phyloP scores from a whole-genome alignment of 1,140 invertebrate genomes.

The Ylistrum balloti region DNA sequence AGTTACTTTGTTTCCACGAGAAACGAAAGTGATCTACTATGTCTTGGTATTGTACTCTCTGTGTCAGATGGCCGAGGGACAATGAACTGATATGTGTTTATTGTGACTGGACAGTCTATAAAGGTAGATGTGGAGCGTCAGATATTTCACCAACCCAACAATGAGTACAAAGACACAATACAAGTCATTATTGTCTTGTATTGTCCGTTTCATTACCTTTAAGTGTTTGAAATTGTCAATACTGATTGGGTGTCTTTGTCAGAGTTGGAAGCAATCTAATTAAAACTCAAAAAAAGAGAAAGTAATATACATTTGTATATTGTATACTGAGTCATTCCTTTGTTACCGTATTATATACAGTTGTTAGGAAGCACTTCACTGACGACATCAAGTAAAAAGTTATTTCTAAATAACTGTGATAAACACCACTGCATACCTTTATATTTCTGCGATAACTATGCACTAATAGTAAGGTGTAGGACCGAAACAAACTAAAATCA shows the following conservation, averaged over 20 bases:
- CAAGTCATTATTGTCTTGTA: neutral
- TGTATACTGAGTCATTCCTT: neutral
- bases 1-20: neutral
- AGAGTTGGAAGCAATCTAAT: neutral
- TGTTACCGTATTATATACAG: neutral
- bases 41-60: neutral
- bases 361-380: too few relatives aligned
- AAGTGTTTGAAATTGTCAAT: slow-evolving; percentile 7
- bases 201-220: neutral
- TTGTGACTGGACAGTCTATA: neutral
- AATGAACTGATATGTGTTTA: neutral
- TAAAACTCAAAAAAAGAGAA: neutral
- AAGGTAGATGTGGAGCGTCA: neutral
- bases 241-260: neutral
- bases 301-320: neutral
- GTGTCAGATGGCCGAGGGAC: neutral
- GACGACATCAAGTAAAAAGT: too few relatives aligned
- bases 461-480: too few relatives aligned
- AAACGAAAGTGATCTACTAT: neutral
- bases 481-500: too few relatives aligned
- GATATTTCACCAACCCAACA: neutral
- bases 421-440: too few relatives aligned
- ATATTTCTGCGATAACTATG: too few relatives aligned
- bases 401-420: too few relatives aligned
- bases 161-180: neutral